Evolutionary conservation across 2,888 invertebrate genomes (phyloP).

Genomic region (Aplocera efformata): DNA sequence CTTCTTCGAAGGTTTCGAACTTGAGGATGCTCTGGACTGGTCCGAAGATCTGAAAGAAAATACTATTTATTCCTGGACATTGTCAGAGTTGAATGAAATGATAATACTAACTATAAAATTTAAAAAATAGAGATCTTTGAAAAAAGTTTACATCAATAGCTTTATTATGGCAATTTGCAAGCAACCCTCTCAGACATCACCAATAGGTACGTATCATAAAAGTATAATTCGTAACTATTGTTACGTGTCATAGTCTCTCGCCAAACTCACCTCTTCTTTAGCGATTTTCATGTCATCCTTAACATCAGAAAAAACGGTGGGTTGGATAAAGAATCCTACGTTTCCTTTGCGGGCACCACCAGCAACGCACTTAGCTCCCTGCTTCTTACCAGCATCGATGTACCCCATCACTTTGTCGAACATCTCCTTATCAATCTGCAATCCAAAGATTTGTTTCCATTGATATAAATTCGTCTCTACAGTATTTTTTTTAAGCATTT

Average conservation of each 20-base stretch:
- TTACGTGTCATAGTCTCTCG: no score
- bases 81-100: not conserved
- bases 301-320: conserved; percentile 90
- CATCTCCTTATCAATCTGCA: conserved; percentile 85
- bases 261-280: conserved; percentile 85
- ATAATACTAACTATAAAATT: no score
- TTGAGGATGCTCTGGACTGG: conserved; percentile 94
- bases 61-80: not conserved
- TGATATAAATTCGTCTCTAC: no score
- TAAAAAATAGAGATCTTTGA: no score
- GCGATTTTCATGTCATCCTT: conserved; percentile 88
- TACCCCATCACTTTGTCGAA: conserved; percentile 87
- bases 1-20: conserved; percentile 90
- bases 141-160: no score
- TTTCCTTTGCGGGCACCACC: conserved; percentile 87
- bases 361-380: conserved; percentile 88
- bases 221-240: no score
- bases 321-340: conserved; percentile 87
- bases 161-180: no score
- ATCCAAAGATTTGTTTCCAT: not conserved
- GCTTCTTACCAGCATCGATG: conserved; percentile 87
- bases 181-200: no score
- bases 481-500: no score
- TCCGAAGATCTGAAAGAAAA: conserved; percentile 88
- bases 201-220: no score